phyloP scores from a whole-genome alignment of 2,113 vertebrate genomes.

The Cavia porcellus region DNA sequence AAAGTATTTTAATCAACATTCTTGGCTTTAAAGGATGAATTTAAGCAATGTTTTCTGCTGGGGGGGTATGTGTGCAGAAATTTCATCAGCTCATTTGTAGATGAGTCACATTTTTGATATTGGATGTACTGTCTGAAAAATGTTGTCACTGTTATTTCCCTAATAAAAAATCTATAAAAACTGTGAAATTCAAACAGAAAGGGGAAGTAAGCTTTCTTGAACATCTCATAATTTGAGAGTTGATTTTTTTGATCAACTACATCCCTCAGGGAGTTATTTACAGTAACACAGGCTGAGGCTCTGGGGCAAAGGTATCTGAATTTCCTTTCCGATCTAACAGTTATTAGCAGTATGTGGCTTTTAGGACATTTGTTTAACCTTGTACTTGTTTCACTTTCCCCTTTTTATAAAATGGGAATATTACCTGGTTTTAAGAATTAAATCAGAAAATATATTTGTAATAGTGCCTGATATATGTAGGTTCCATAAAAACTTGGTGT shows the following conservation, averaged over 20 bases:
- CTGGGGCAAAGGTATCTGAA: not conserved
- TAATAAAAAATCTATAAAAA: constrained; percentile 61
- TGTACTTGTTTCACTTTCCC: constrained; percentile 5
- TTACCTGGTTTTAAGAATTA: constrained; percentile 44
- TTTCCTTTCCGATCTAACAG: not conserved
- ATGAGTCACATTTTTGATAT: constrained; percentile 54
- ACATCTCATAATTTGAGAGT: not conserved
- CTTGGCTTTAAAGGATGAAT: constrained; percentile 58
- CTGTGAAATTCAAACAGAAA: constrained; percentile 32
- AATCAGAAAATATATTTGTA: constrained; percentile 9
- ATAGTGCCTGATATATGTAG: not conserved
- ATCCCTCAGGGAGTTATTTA: not conserved
- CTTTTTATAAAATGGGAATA: not conserved
- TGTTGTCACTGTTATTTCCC: constrained; percentile 15
- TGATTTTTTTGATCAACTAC: constrained; percentile 27
- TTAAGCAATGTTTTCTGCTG: constrained; percentile 64
- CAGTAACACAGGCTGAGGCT: not conserved
- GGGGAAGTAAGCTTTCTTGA: not conserved
- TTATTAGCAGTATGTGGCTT: not conserved
- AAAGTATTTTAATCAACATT: constrained; percentile 81
- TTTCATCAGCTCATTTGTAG: constrained; percentile 57
- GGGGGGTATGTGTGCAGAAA: not conserved
- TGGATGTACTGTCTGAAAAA: constrained; percentile 43
- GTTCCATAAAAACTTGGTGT: constrained; percentile 4
- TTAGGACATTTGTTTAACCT: not conserved